Evolutionary conservation across 2,888 invertebrate genomes (phyloP), one percentile per base, ranked within the genome.

Genomic region (Anthoptus insignis): DNA sequence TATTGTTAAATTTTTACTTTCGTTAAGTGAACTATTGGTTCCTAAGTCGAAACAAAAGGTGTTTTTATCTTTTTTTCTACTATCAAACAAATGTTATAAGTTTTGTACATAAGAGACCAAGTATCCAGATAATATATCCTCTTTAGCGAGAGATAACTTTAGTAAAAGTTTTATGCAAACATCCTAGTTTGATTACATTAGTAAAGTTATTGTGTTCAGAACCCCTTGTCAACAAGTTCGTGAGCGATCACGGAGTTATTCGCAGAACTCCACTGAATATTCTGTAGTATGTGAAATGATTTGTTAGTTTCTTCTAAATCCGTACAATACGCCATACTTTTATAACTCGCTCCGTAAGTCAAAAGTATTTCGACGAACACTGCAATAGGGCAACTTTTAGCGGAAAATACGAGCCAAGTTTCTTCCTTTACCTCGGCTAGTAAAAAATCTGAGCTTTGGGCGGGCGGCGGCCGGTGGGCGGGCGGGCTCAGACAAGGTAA

Each of bases 381-480:
- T 84, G 89, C 89, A 87, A 83, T 83, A 82, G 82, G 81, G 78
- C 80, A 89, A 89, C 84, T 89, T 89, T 88, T 82, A 83, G 83
- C 85, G 83, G 83, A 86, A 91, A 89, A 91, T 90, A 88, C 88
- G 90, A 87, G 86, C 84, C 84, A 90, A 92, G 85, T 89, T 91
- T 87, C 80, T 80, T 83, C 76, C 81, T 87, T 87, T 86, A 87
- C 87, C 87, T 87, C 83, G 81, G 78, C 79, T 81, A 77, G 81
- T 75, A 85, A 76, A 71, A 91, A 91, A 89, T 85, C 86, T 79
- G 81, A 76, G 82, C 77, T 75, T 72, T 78, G 78, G 75, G 75
- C 76, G 84, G 81, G 79, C 79, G 78, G 73, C n/a, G n/a, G n/a
- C 84, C 84, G 75, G 72, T 80, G 78, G 75, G 75, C 76, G 84